Percentiles rank a stretch among this genome's conserved stretches.
These are phyloP conservation scores for Macropis europaea DNA, from an alignment of 2,888 invertebrate species.

Conservation along the genomic window DNA sequence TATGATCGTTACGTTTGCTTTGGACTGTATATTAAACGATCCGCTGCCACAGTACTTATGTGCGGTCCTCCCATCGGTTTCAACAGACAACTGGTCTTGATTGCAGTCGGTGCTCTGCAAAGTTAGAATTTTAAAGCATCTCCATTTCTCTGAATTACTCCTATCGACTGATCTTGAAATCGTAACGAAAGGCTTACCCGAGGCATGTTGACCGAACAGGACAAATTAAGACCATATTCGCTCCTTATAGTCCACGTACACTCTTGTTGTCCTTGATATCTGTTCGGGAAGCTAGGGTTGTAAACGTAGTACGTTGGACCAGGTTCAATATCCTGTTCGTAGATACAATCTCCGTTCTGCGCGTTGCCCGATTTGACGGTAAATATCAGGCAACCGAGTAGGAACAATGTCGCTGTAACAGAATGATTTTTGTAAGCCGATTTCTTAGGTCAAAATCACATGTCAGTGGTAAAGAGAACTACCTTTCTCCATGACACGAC, in stretches of 20 bases:
- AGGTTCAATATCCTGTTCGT: conserved; percentile 73
- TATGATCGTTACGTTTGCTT: conserved; percentile 65
- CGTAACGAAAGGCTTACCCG: conserved; percentile 58
- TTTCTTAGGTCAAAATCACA: too few relatives aligned
- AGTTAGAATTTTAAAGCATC: too few relatives aligned
- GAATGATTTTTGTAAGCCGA: too few relatives aligned
- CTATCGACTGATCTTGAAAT: background rate
- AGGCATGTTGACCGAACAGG: conserved; percentile 82
- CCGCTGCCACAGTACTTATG: conserved; percentile 82
- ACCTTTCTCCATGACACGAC: too few relatives aligned
- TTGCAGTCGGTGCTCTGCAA: conserved; percentile 80
- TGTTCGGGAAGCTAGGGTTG: conserved; percentile 81
- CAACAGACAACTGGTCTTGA: conserved; percentile 81
- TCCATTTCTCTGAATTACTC: background rate
- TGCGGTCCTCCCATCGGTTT: conserved; percentile 80
- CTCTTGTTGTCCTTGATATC: conserved; percentile 74
- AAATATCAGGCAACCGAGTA: background rate
- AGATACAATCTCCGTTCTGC: conserved; percentile 80
- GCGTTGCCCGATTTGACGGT: conserved; percentile 50
- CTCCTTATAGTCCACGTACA: conserved; percentile 83
- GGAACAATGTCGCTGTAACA: conserved; percentile 4
- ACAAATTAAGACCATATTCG: conserved; percentile 71
- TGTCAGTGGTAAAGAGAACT: too few relatives aligned
- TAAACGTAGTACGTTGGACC: conserved; percentile 79
- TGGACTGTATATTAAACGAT: conserved; percentile 64